Conservation (phyloP, 1,140 invertebrate genomes). For the Calliphora vicina region DNA sequence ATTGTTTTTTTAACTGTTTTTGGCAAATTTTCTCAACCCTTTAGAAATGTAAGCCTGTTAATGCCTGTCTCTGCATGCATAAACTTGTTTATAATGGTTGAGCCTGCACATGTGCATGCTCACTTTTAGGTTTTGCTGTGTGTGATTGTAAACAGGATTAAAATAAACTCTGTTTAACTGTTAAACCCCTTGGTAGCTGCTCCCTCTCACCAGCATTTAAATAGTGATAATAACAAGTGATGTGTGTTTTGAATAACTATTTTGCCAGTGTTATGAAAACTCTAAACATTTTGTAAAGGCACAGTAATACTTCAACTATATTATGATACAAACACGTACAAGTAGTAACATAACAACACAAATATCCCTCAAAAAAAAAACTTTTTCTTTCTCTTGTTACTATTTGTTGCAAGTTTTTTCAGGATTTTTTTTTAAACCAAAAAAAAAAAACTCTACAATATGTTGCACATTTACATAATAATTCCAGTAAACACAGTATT, state of each 20-base stretch:
- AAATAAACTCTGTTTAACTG: not conserved
- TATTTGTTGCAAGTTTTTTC: not conserved
- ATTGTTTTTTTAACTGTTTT: no score
- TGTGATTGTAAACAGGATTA: not conserved
- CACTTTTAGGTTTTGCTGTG: not conserved
- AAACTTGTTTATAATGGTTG: no score
- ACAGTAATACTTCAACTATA: not conserved
- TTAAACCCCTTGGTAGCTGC: no score
- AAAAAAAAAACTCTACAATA: not conserved
- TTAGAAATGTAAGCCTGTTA: no score
- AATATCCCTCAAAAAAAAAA: no score
- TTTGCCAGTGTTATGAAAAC: not conserved
- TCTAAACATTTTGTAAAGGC: not conserved
- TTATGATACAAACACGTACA: not conserved
- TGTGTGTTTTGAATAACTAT: not conserved
- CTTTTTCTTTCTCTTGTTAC: not conserved
- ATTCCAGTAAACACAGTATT: not conserved
- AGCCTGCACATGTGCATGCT: no score
- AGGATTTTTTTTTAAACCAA: not conserved
- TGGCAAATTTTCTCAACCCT: no score
- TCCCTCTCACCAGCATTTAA: not conserved
- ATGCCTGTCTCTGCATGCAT: no score
- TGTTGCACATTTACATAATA: constrained; percentile 14
- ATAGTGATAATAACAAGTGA: not conserved
- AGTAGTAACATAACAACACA: not conserved